These are phyloP conservation scores for Gobio gobio DNA, from an alignment of 2,113 vertebrate genomes.

Conservation along the genomic window DNA sequence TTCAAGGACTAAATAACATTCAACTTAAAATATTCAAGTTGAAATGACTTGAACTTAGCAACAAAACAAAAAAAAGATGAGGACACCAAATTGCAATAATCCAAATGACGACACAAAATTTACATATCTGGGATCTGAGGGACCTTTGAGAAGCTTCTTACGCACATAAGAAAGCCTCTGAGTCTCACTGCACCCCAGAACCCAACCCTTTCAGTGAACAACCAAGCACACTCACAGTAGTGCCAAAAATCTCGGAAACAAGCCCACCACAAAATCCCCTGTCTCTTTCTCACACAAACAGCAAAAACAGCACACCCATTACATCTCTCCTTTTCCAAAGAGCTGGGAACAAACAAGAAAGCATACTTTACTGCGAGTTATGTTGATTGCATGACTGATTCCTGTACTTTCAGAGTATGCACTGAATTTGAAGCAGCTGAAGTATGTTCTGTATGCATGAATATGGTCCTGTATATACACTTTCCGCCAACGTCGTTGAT, in stretches of 20 bases:
- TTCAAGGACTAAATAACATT: background rate
- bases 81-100: constrained; percentile 56
- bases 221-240: background rate
- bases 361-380: background rate
- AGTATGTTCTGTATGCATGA: background rate
- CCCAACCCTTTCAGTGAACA: constrained; percentile 23
- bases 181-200: constrained; percentile 12
- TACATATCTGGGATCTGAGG: background rate
- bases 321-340: background rate
- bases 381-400: background rate
- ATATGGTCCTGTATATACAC: background rate
- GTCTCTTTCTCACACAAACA: constrained; percentile 31
- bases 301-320: constrained; percentile 4
- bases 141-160: constrained; percentile 7
- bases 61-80: constrained; percentile 48
- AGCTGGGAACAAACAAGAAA: background rate
- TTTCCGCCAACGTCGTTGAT: background rate
- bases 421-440: background rate
- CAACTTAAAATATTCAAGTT: background rate
- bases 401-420: background rate
- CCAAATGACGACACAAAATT: background rate
- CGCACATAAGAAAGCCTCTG: constrained; percentile 20
- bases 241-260: constrained; percentile 36
- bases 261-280: constrained; percentile 13
- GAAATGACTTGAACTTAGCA: background rate